Conservation (phyloP, 2,797 vertebrate species). For the Silurus aristotelis region DNA sequence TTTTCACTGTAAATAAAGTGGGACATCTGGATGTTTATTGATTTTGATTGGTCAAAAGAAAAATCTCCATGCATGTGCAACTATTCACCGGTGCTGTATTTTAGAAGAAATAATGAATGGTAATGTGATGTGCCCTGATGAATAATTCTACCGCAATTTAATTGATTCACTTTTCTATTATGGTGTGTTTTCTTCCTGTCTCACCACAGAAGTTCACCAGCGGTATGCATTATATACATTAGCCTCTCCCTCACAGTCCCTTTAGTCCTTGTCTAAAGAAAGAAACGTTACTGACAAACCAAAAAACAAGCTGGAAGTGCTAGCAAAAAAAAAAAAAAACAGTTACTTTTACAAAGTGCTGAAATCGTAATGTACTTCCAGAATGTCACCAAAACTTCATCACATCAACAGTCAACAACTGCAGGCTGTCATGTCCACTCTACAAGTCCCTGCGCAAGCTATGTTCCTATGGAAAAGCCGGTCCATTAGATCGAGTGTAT, state of each 20-base stretch:
- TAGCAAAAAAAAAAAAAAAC: not conserved
- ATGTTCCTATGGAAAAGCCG: not conserved
- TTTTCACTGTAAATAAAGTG: no score
- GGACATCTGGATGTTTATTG: no score
- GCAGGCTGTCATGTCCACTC: no score
- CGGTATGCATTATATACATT: not conserved
- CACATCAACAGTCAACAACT: not conserved
- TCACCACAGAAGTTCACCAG: not conserved
- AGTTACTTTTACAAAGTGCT: constrained; percentile 1
- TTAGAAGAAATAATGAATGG: no score
- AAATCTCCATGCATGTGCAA: no score
- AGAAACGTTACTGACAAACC: not conserved
- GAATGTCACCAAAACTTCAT: not conserved
- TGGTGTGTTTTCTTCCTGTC: not conserved
- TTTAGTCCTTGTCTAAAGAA: no score
- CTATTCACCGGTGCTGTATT: no score
- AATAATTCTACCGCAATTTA: not conserved
- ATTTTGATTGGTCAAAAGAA: no score
- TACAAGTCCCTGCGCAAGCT: not conserved
- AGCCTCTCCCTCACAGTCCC: no score
- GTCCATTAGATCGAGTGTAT: not conserved
- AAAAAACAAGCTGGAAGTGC: not conserved
- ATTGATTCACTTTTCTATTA: not conserved
- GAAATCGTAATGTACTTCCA: not conserved
- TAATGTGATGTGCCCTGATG: not conserved